Evolutionary conservation across 2,113 vertebrate genomes (phyloP).

Genomic region (Sander vitreus): DNA sequence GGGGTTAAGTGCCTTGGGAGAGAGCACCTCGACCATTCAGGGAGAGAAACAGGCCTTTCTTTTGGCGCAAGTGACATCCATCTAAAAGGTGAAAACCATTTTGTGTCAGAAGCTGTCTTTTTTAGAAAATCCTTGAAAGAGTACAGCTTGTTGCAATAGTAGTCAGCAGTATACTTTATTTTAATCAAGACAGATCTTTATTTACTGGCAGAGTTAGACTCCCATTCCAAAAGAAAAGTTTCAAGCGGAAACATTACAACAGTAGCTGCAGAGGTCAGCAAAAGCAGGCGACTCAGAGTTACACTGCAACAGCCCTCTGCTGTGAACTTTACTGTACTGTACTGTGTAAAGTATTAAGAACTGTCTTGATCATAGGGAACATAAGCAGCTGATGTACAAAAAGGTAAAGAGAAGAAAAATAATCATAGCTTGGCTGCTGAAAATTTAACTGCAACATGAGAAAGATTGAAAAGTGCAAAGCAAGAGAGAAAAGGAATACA

Average conservation of each 20-base stretch:
- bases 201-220: neutral
- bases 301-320: neutral
- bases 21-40: neutral
- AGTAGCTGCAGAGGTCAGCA: neutral
- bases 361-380: neutral
- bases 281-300: neutral
- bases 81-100: neutral
- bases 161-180: conserved; percentile 1
- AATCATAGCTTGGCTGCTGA: neutral
- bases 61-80: neutral
- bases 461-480: neutral
- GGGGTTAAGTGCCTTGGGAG: neutral
- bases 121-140: neutral
- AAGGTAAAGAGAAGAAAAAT: neutral
- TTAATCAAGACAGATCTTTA: conserved; percentile 1
- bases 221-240: neutral
- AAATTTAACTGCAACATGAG: neutral
- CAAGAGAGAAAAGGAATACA: neutral
- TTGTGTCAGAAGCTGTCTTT: neutral
- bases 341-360: too few species aligned
- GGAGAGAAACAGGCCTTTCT: neutral
- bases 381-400: neutral
- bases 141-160: neutral
- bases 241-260: neutral
- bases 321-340: too few species aligned